phyloP scores from a whole-genome alignment of 1,140 invertebrate genomes.

The Halesus radiatus region DNA sequence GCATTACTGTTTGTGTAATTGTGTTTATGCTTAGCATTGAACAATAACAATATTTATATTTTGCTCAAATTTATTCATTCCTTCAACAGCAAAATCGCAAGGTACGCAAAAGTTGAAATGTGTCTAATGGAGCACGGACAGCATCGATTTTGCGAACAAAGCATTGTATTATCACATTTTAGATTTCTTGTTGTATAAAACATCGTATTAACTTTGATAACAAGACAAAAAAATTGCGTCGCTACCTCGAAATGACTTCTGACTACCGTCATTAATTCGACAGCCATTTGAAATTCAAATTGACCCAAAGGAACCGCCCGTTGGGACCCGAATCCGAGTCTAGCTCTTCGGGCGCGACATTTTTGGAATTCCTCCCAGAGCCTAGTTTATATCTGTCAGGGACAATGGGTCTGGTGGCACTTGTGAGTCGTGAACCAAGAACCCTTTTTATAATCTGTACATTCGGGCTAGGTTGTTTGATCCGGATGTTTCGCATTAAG shows the following conservation, averaged over 20 bases:
- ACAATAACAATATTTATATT: no score
- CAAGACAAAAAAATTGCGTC: neutral
- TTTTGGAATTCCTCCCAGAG: conserved; percentile 9
- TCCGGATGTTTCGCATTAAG: neutral
- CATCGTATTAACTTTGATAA: no score
- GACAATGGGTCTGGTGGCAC: neutral
- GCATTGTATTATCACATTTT: no score
- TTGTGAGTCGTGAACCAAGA: neutral
- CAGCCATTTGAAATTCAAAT: conserved; percentile 24
- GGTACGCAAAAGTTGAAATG: no score
- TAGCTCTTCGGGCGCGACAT: conserved; percentile 7
- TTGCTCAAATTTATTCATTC: no score
- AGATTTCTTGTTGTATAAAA: no score
- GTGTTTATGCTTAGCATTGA: no score
- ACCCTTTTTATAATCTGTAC: neutral
- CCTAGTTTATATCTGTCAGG: conserved; percentile 14
- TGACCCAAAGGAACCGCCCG: neutral
- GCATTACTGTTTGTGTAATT: no score
- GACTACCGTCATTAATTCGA: neutral
- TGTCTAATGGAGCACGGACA: no score
- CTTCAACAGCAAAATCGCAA: no score
- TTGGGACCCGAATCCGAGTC: neutral
- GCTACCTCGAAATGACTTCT: no score
- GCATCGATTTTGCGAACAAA: no score
- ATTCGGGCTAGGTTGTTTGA: neutral